Evolutionary conservation across 2,113 vertebrate species (phyloP).

Genomic region (Malurus elegans): DNA sequence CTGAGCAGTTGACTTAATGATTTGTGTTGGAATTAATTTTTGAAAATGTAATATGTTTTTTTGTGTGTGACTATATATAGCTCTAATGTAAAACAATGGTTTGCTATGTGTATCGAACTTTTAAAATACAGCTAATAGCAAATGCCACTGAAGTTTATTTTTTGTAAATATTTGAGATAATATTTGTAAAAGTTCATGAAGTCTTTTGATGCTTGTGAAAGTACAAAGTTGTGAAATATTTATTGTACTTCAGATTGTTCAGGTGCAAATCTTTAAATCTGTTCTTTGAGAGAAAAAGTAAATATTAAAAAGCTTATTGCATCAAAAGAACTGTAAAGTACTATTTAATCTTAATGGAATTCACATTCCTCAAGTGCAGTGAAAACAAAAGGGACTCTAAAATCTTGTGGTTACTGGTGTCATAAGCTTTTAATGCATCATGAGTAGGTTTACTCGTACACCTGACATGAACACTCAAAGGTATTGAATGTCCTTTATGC

Average conservation of each 20-base stretch:
- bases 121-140: neutral
- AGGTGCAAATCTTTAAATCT: neutral
- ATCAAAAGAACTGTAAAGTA: neutral
- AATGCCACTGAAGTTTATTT: neutral
- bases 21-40: neutral
- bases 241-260: neutral
- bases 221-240: conserved; percentile 29
- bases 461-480: neutral
- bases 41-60: neutral
- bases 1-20: neutral
- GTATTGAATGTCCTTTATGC: neutral
- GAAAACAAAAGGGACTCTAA: neutral
- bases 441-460: neutral
- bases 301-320: neutral
- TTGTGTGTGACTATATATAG: neutral
- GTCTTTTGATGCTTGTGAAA: neutral
- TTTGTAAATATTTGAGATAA: neutral
- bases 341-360: conserved; percentile 16
- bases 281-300: neutral
- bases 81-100: neutral
- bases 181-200: neutral
- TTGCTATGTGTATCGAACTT: neutral
- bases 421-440: neutral
- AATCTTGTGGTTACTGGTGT: neutral
- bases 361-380: neutral